Evolutionary conservation across 2,113 vertebrate genomes (phyloP).

Genomic region (Chamaea fasciata): DNA sequence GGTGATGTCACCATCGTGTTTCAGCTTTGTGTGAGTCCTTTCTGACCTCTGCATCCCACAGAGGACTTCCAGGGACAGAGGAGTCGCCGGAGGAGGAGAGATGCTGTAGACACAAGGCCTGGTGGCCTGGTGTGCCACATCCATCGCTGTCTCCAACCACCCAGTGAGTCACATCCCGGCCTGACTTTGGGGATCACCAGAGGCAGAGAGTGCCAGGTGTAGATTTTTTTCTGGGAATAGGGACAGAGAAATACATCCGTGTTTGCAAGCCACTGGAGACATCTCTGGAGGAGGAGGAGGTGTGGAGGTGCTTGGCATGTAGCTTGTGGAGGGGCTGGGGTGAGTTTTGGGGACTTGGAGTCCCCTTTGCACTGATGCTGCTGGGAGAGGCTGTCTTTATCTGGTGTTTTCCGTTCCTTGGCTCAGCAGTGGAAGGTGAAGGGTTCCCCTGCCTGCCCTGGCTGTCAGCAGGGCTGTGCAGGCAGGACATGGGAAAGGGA

Average conservation of each 20-base stretch:
- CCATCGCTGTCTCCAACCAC: accelerated
- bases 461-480: not conserved
- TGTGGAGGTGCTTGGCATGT: not conserved
- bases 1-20: accelerated
- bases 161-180: not conserved
- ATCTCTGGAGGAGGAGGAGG: not conserved
- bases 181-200: not conserved
- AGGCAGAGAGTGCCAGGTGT: not conserved
- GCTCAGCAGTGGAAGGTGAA: not conserved
- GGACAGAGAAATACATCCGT: not conserved
- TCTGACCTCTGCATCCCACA: not conserved
- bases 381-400: not conserved
- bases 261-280: not conserved
- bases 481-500: not conserved
- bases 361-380: not conserved
- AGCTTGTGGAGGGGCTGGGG: not conserved
- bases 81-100: not conserved
- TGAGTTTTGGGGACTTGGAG: not conserved
- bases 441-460: not conserved
- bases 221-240: not conserved
- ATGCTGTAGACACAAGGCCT: not conserved
- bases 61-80: not conserved
- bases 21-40: not conserved
- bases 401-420: not conserved
- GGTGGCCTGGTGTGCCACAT: accelerated